A percentile compares a stretch with the other conserved stretches of the same genome.
Evolutionary conservation across 2,888 invertebrate species (phyloP).

Genomic region (Buathra laborator): DNA sequence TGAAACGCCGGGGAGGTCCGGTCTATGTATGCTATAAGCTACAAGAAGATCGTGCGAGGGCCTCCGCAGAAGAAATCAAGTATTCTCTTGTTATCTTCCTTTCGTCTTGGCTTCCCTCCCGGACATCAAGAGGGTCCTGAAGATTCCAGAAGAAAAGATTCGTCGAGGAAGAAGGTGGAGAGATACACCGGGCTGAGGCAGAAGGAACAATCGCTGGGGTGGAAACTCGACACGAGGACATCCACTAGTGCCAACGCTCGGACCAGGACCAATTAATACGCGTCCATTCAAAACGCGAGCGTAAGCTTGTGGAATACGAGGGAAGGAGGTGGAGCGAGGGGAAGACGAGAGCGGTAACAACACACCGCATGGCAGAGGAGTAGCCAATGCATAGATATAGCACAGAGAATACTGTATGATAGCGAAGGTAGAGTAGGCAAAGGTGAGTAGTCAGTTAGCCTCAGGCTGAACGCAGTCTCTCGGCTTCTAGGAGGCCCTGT

Average conservation of each 20-base stretch:
- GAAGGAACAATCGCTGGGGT: conserved; percentile 80
- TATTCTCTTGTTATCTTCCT: conserved; percentile 52
- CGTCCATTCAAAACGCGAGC: conserved; percentile 81
- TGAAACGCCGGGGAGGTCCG: conserved; percentile 37
- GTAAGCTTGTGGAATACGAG: conserved; percentile 64
- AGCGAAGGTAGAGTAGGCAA: conserved; percentile 55
- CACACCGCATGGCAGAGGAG: conserved; percentile 46
- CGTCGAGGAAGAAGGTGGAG: conserved; percentile 46
- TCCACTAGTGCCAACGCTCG: conserved; percentile 83
- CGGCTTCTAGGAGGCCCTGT: conserved; percentile 46
- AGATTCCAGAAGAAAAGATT: conserved; percentile 56
- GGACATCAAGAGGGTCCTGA: conserved; percentile 51
- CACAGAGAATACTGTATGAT: conserved; percentile 27
- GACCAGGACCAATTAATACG: conserved; percentile 83
- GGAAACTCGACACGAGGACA: conserved; percentile 84
- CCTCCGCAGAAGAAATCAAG: conserved; percentile 44
- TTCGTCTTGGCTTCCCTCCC: conserved; percentile 50
- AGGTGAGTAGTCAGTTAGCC: conserved; percentile 55
- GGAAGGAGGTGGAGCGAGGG: conserved; percentile 48
- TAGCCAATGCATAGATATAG: conserved; percentile 46
- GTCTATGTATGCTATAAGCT: conserved; percentile 25
- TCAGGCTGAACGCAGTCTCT: conserved; percentile 33
- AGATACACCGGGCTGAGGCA: conserved; percentile 50
- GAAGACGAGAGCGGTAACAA: conserved; percentile 57
- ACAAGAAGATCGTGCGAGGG: conserved; percentile 54